These are phyloP conservation scores for Nyctibius bracteatus DNA, from an alignment of 2,113 vertebrate species.

Conservation along the genomic window DNA sequence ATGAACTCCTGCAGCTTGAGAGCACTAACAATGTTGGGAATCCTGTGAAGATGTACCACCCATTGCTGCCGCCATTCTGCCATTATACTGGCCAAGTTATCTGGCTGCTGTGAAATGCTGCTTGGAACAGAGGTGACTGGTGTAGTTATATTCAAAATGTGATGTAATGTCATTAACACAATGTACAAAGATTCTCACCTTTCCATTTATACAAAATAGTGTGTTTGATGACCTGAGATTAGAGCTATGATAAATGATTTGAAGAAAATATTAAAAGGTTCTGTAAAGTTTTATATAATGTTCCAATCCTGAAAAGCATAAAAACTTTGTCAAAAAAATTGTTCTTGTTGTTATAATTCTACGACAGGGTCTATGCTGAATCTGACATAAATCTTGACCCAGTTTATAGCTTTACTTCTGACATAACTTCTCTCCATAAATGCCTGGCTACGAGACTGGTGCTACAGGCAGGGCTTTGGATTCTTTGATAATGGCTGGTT, in stretches of 20 bases:
- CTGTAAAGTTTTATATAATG: not conserved
- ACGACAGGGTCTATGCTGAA: not conserved
- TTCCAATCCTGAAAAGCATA: not conserved
- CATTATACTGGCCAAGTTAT: not conserved
- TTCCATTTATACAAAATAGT: not conserved
- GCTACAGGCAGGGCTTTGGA: too few species aligned
- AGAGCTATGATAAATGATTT: not conserved
- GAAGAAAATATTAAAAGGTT: not conserved
- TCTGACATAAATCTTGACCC: conserved; percentile 23
- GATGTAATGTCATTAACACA: not conserved
- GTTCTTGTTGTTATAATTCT: not conserved
- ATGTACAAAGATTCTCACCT: not conserved
- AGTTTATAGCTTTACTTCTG: conserved; percentile 15
- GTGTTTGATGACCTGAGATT: not conserved
- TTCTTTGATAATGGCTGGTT: too few species aligned
- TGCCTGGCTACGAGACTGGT: too few species aligned
- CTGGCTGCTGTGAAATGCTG: not conserved
- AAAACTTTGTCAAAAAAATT: not conserved
- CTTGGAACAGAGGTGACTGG: not conserved
- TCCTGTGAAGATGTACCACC: not conserved
- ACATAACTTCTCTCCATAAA: too few species aligned
- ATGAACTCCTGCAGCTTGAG: not conserved
- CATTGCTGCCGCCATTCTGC: not conserved
- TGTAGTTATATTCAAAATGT: not conserved
- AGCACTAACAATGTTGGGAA: not conserved